Evolutionary conservation across 2,888 invertebrate genomes (phyloP), one percentile per base, ranked within the genome.

Genomic region (Melanophora roralis): DNA sequence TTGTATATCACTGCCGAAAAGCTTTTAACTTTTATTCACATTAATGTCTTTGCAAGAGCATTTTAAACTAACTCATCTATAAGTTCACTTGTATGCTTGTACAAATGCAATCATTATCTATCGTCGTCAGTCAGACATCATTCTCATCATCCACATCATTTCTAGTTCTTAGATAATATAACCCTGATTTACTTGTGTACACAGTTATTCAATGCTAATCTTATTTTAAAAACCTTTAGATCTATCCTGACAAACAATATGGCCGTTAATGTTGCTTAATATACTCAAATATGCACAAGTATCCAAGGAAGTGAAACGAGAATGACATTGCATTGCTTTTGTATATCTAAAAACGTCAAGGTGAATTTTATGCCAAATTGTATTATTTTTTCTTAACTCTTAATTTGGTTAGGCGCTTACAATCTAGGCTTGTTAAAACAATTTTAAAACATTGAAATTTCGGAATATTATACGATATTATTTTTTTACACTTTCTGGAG

Each of bases 171-270:
- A 49, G 43, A 80, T 76, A 80, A 62, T 67, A 76, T 45, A 80
- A 76, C 57, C 67, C 72, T 80, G 80, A 80, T 80, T 80, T 80
- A 27, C 65, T 75, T 64, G 32, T 53, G n/a, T 36, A 11, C 64
- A 53, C 16, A 43, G 65, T 49, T 65, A 62, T 72, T 72, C 75
- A 76, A 72, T 64, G 67, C 62, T 80, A 80, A 80, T 76, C 80
- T 72, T 38, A 72, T 80, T 80, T 80, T 47, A 27, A 76, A 80
- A 76, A 80, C 76, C 72, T 75, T 75, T 75, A 71, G 21, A 74
- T 40, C 43, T 60, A 75, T 68, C 55, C 55, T 71, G 60, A 75
- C 69, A 71, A 78, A 65, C 59, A 78, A 62, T 64, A 69, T 23
- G 14, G 38, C 12, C 8, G 57, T 65, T 40, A 65, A 65, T 74